phyloP scores from a whole-genome alignment of 2,113 vertebrate species.

The Platycercus adscitus region DNA sequence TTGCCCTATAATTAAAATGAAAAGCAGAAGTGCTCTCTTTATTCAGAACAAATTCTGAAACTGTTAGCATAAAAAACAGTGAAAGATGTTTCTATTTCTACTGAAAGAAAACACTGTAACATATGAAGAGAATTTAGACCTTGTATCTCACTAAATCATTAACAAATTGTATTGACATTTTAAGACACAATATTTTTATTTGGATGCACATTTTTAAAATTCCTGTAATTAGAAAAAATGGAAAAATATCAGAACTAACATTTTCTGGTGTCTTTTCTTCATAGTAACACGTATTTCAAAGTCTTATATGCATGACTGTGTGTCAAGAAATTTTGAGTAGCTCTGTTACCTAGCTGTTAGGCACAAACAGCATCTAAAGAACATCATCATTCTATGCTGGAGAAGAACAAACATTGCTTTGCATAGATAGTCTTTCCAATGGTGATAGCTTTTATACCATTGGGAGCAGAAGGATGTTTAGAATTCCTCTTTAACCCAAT shows the following conservation, averaged over 20 bases:
- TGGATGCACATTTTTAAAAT: neutral
- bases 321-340: neutral
- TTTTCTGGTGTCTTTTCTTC: neutral
- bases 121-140: neutral
- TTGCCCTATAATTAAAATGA: neutral
- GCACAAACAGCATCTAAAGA: neutral
- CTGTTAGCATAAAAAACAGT: neutral
- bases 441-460: neutral
- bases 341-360: neutral
- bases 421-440: neutral
- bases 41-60: neutral
- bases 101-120: neutral
- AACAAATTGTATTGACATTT: neutral
- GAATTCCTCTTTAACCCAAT: neutral
- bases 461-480: neutral
- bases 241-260: neutral
- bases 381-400: neutral
- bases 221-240: neutral
- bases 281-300: neutral
- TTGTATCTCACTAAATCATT: neutral
- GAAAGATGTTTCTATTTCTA: neutral
- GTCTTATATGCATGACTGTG: neutral
- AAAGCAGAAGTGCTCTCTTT: neutral
- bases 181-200: neutral
- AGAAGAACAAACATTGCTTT: neutral